phyloP scores from a whole-genome alignment of 2,797 vertebrate genomes.

The Phoeniculus purpureus region DNA sequence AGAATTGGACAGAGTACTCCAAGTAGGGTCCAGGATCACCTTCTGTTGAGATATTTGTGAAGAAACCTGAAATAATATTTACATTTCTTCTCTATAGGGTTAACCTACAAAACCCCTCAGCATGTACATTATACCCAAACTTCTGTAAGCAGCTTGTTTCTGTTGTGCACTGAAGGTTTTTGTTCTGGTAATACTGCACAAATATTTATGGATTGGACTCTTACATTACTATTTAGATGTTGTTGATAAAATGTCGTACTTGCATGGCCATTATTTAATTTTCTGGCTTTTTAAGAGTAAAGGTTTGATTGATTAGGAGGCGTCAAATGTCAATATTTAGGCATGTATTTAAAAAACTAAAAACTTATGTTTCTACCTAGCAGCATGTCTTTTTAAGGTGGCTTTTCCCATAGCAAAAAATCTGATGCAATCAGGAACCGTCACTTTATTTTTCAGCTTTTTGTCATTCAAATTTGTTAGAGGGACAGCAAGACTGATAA shows the following conservation, averaged over 20 bases:
- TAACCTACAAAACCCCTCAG: neutral
- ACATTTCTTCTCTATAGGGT: neutral
- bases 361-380: neutral
- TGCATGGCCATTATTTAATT: neutral
- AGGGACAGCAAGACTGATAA: neutral
- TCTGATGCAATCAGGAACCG: neutral
- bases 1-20: no score
- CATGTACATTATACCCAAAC: neutral
- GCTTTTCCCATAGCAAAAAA: neutral
- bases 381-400: neutral
- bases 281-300: neutral
- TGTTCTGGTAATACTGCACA: neutral
- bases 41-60: neutral
- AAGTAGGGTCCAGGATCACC: no score
- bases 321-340: neutral
- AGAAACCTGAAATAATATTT: neutral
- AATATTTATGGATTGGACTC: neutral
- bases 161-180: neutral
- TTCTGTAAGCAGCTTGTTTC: neutral
- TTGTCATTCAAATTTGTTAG: neutral
- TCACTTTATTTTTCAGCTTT: neutral
- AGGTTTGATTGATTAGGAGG: neutral
- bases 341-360: neutral
- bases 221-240: neutral
- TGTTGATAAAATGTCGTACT: neutral